Percentiles rank a stretch among this genome's conserved stretches.
Evolutionary conservation across 2,113 vertebrate genomes (phyloP).

Genomic region (Chionodraco myersi): DNA sequence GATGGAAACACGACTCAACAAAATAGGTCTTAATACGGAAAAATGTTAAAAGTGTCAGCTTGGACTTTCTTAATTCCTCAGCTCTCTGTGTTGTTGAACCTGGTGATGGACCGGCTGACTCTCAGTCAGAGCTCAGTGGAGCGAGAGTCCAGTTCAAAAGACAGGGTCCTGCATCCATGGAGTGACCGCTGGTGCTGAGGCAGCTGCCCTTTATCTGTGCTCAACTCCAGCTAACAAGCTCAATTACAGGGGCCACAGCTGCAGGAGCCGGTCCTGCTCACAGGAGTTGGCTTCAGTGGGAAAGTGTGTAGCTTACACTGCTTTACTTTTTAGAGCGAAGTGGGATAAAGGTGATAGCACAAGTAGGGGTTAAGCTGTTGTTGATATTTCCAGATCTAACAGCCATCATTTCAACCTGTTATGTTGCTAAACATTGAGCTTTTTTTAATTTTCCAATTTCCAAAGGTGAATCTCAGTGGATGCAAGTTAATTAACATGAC

Average conservation of each 20-base stretch:
- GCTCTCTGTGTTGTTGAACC: background rate
- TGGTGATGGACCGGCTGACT: background rate
- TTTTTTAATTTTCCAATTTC: too few species aligned
- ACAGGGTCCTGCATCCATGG: slow-evolving; percentile 12
- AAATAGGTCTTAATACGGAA: too few species aligned
- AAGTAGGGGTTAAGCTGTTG: background rate
- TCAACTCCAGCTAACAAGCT: slow-evolving; percentile 49
- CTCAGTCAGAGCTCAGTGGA: slow-evolving; percentile 32
- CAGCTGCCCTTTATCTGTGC: slow-evolving; percentile 21
- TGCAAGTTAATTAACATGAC: too few species aligned
- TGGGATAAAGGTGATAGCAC: background rate
- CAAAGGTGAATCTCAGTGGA: too few species aligned
- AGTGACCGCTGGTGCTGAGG: slow-evolving; percentile 17
- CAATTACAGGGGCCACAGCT: slow-evolving; percentile 18
- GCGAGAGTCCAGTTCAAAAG: slow-evolving; percentile 16
- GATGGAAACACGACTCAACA: background rate
- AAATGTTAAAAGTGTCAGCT: background rate
- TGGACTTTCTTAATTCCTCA: slow-evolving; percentile 7
- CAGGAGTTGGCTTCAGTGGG: background rate
- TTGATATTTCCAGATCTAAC: background rate
- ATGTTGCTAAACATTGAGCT: background rate
- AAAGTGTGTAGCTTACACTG: background rate
- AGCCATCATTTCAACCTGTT: too few species aligned
- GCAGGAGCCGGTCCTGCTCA: background rate
- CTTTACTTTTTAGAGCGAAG: slow-evolving; percentile 4